A percentile compares a stretch with the other conserved stretches of the same genome.
Evolutionary conservation across 2,888 invertebrate species (phyloP).

Genomic region (Brenthis ino): DNA sequence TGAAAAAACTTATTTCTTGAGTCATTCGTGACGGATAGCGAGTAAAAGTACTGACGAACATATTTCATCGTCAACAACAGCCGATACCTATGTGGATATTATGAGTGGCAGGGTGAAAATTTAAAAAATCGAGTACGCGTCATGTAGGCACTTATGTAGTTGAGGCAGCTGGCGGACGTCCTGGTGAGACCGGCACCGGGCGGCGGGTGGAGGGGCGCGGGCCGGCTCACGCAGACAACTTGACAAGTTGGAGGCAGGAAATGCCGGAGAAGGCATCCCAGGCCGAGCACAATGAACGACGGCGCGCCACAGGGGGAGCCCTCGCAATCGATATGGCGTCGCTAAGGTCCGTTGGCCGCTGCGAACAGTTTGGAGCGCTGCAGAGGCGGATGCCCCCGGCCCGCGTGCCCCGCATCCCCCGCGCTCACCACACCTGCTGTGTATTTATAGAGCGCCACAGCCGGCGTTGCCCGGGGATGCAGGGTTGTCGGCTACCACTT

Average conservation of each 20-base stretch:
- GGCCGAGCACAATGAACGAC: constrained; percentile 76
- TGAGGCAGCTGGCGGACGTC: constrained; percentile 71
- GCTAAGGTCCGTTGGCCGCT: constrained; percentile 82
- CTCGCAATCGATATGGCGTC: constrained; percentile 83
- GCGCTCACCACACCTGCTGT: constrained; percentile 76
- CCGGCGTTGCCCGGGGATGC: constrained; percentile 72
- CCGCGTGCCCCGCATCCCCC: constrained; percentile 61
- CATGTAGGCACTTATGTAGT: constrained; percentile 34
- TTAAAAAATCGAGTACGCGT: constrained; percentile 38
- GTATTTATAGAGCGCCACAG: constrained; percentile 79
- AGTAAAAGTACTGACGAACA: background rate
- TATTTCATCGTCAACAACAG: background rate
- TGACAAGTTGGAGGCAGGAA: constrained; percentile 74
- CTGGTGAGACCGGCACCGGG: constrained; percentile 55
- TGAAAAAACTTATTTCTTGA: too few species aligned
- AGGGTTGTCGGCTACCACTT: constrained; percentile 68
- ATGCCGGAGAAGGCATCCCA: constrained; percentile 79
- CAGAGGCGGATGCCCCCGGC: constrained; percentile 76
- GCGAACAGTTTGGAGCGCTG: constrained; percentile 78
- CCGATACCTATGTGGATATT: background rate
- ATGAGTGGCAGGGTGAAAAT: constrained; percentile 26
- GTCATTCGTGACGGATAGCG: too few species aligned
- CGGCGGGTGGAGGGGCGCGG: constrained; percentile 47
- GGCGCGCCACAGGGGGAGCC: constrained; percentile 81
- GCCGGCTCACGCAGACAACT: constrained; percentile 58